Conservation (phyloP, 1,140 invertebrate species). For the Drosophila guanche region DNA sequence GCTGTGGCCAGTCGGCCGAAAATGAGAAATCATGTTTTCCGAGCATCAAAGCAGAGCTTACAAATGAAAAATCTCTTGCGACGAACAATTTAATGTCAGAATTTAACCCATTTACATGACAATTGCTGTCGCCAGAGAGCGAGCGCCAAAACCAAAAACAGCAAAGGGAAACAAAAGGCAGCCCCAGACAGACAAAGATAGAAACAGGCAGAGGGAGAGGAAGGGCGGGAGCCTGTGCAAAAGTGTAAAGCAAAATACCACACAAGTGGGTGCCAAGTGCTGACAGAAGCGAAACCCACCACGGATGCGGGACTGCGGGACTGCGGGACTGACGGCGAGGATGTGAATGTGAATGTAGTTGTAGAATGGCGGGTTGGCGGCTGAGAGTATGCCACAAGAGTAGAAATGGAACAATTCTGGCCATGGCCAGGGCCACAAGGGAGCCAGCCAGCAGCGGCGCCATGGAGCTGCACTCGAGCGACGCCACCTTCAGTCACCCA, state of each 20-base stretch:
- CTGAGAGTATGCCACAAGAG: conserved; percentile 10
- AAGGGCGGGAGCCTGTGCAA: conserved; percentile 6
- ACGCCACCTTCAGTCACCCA: conserved; percentile 22
- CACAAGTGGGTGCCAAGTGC: conserved; percentile 56
- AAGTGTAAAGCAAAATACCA: conserved; percentile 57
- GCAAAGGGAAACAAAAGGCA: conserved; percentile 44
- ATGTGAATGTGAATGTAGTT: conserved; percentile 3
- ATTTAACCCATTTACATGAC: conserved; percentile 79
- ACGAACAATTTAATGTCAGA: conserved; percentile 71
- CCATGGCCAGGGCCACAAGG: conserved; percentile 39
- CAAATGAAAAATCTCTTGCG: conserved; percentile 51
- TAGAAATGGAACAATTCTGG: conserved; percentile 33
- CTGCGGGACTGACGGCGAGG: too few relatives aligned
- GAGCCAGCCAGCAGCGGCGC: conserved; percentile 23
- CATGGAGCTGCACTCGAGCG: conserved; percentile 27
- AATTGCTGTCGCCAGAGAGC: conserved; percentile 39
- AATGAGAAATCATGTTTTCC: conserved; percentile 41
- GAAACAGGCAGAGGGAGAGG: neutral
- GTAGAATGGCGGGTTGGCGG: conserved; percentile 13
- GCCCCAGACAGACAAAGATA: conserved; percentile 23
- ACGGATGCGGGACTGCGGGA: too few relatives aligned
- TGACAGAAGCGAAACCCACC: conserved; percentile 38
- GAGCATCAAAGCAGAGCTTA: conserved; percentile 39
- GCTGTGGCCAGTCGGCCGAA: conserved; percentile 14
- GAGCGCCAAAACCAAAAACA: conserved; percentile 36